Evolutionary conservation across 1,140 invertebrate genomes (phyloP), one percentile per base, ranked within the genome.

Genomic region (Halesus radiatus): DNA sequence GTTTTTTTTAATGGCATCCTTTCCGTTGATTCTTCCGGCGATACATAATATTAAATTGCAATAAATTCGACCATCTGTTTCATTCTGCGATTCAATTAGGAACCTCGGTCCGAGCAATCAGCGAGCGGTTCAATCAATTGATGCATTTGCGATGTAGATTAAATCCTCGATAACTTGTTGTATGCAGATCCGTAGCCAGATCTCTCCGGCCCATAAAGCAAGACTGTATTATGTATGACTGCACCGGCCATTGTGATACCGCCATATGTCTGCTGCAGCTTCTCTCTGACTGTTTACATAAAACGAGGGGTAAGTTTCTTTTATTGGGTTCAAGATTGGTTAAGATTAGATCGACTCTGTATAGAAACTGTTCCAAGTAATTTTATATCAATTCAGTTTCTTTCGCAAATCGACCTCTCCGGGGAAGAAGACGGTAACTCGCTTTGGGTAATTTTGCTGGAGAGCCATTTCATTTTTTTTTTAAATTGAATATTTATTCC

Each of bases 141-240:
- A 7, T 58, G 20, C 54, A 58, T 58, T 58, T 58, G 54, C n/a
- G 54, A 58, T 58, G 54, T 20, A 58, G 54, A 58, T 58, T 58
- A 58, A 58, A 58, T 58, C 54, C 20, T 58, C 54, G 54, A 58
- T 58, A 58, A 58, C 54, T 58, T 20, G 54, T n/a, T 58, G 22
- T 58, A 20, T 58, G n/a, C 1, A 1, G 20, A 18, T 20, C 20
- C 20, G n/a, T 6, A n/a, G 1, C 22, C 54, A 22, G 18, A 20
- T 58, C n/a, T 58, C 22, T 18, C n/a, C n/a, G 54, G 7, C 8
- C n/a, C 22, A 10, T 58, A 58, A 58, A 58, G 54, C 54, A 58
- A 20, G 54, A 3, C 53, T 58, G n/a, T 18, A n/a, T 13, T 10
- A 6, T 58, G 20, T 58, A 58, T n/a, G 20, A 58, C 22, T n/a